These are phyloP conservation scores for Allygus modestus DNA, from an alignment of 2,888 invertebrate species.

Conservation along the genomic window DNA sequence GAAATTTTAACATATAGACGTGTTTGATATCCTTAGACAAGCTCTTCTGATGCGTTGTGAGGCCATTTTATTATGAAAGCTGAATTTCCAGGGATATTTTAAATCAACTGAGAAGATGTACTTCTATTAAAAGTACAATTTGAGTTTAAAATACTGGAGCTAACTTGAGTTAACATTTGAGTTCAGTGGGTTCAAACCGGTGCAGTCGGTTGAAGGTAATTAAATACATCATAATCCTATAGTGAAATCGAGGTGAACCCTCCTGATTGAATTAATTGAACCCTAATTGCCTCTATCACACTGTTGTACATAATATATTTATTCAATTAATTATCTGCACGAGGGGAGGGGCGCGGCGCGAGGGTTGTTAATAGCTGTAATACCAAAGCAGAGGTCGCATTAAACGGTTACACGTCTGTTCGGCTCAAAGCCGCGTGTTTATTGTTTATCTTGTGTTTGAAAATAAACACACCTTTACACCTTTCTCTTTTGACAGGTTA, in stretches of 20 bases:
- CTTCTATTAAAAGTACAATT: too few relatives aligned
- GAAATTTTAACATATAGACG: too few relatives aligned
- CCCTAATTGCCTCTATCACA: background rate
- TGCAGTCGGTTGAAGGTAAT: background rate
- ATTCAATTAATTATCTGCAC: background rate
- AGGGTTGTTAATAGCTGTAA: background rate
- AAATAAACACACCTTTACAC: conserved; percentile 10
- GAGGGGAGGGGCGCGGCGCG: background rate
- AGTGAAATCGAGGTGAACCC: background rate
- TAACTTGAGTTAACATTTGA: too few relatives aligned
- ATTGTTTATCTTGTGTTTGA: background rate
- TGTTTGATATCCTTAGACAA: too few relatives aligned
- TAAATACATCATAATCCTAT: conserved; percentile 4
- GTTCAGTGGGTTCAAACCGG: too few relatives aligned
- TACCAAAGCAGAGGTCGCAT: conserved; percentile 15
- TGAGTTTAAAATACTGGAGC: too few relatives aligned
- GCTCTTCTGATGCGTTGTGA: too few relatives aligned
- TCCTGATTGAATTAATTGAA: conserved; percentile 6
- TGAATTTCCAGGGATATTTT: too few relatives aligned
- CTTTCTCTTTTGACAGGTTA: too few relatives aligned
- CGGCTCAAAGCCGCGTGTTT: background rate
- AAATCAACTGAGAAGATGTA: too few relatives aligned
- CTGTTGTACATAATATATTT: background rate
- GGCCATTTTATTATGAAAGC: too few relatives aligned
- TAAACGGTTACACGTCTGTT: background rate